A percentile compares a stretch with the other conserved stretches of the same genome.
phyloP scores from a whole-genome alignment of 2,888 invertebrate species.

The Cryptocephalus primarius region DNA sequence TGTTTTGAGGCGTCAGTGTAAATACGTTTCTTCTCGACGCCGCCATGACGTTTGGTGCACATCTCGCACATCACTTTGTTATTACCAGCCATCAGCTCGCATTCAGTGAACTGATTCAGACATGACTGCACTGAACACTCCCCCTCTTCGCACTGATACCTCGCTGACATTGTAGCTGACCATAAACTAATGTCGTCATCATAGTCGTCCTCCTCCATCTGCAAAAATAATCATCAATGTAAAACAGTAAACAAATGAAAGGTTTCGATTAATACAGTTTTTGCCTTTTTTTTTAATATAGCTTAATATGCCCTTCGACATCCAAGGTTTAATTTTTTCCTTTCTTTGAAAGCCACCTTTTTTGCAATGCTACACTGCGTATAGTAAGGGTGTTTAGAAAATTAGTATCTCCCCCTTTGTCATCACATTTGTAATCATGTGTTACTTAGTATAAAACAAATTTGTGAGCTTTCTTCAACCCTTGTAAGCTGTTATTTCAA shows the following conservation, averaged over 20 bases:
- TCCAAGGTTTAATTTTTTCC: too few species aligned
- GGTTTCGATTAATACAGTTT: not conserved
- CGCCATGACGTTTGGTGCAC: constrained; percentile 68
- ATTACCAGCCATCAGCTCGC: constrained; percentile 81
- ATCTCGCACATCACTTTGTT: constrained; percentile 87
- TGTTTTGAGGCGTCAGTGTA: constrained; percentile 76
- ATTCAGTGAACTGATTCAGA: constrained; percentile 82
- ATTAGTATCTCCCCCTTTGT: too few species aligned
- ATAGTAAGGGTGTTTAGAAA: too few species aligned
- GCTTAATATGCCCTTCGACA: too few species aligned
- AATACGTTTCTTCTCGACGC: constrained; percentile 59
- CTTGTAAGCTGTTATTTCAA: too few species aligned
- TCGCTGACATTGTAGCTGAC: constrained; percentile 40
- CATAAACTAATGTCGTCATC: constrained; percentile 24
- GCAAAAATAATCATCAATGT: constrained; percentile 3
- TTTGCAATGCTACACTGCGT: too few species aligned
- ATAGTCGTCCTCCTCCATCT: constrained; percentile 33
- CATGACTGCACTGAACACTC: constrained; percentile 82
- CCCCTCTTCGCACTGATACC: constrained; percentile 63
- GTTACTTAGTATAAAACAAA: too few species aligned
- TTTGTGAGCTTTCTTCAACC: too few species aligned
- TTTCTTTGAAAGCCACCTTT: too few species aligned
- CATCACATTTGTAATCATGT: too few species aligned
- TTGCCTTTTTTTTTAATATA: too few species aligned
- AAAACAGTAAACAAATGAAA: not conserved